Percentiles rank a stretch among this genome's conserved stretches.
These are phyloP conservation scores for Xestia c-nigrum DNA, from an alignment of 2,888 invertebrate species.

Conservation along the genomic window DNA sequence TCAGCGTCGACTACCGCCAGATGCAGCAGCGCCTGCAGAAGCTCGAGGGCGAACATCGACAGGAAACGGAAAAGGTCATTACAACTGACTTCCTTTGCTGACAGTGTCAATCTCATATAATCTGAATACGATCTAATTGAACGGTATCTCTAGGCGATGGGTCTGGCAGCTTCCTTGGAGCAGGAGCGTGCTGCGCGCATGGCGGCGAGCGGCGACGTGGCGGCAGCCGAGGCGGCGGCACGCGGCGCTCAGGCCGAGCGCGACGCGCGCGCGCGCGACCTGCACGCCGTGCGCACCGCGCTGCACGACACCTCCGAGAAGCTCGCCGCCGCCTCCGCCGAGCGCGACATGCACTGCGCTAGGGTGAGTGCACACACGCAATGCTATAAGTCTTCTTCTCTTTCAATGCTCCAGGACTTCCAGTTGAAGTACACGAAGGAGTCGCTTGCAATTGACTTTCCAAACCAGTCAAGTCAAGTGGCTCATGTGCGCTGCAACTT, in stretches of 20 bases:
- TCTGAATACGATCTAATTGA: background rate
- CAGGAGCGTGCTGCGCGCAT: slow-evolving; percentile 97
- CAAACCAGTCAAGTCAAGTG: background rate
- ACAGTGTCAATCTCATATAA: background rate
- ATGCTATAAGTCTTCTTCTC: background rate
- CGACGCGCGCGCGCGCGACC: slow-evolving; percentile 83
- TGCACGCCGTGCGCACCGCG: slow-evolving; percentile 82
- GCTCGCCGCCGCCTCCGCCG: slow-evolving; percentile 85
- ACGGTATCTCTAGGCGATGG: slow-evolving; percentile 90
- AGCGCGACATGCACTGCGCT: slow-evolving; percentile 85
- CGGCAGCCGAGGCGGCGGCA: slow-evolving; percentile 85
- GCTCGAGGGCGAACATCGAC: slow-evolving; percentile 97
- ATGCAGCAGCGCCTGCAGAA: slow-evolving; percentile 97
- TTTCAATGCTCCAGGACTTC: background rate
- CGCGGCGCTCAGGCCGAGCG: slow-evolving; percentile 88
- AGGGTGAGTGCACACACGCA: slow-evolving; percentile 76
- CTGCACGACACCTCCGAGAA: slow-evolving; percentile 86
- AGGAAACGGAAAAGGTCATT: slow-evolving; percentile 95
- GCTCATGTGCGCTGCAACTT: background rate
- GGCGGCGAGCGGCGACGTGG: slow-evolving; percentile 95
- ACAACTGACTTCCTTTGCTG: background rate
- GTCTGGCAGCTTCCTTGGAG: slow-evolving; percentile 96
- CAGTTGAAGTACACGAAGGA: background rate
- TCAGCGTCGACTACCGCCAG: slow-evolving; percentile 98
- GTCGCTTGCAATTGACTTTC: background rate